These are phyloP conservation scores for Pararge aegeria DNA, from an alignment of 1,140 invertebrate species.

Conservation along the genomic window DNA sequence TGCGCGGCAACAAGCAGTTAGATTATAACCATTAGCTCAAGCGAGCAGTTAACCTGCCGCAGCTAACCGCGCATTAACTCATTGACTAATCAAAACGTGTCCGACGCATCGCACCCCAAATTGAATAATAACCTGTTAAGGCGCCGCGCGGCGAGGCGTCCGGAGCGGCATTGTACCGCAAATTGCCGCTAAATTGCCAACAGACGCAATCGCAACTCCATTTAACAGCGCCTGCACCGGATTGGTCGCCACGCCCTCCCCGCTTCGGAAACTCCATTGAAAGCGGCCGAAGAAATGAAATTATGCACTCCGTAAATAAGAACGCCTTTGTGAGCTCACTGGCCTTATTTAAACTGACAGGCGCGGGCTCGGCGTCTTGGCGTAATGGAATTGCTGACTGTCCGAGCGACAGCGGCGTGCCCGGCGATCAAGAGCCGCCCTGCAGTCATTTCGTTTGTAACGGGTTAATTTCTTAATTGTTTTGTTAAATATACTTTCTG, in stretches of 20 bases:
- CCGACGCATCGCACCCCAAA: conserved; percentile 67
- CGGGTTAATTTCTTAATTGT: conserved; percentile 14
- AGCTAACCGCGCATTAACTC: conserved; percentile 63
- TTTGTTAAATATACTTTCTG: no score
- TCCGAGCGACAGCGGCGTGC: conserved; percentile 21
- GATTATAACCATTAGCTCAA: conserved; percentile 29
- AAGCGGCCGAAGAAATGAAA: conserved; percentile 63
- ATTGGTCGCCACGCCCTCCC: conserved; percentile 65
- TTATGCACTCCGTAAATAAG: conserved; percentile 72
- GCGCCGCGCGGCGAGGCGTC: conserved; percentile 36
- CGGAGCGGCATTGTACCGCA: conserved; percentile 58
- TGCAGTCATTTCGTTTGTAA: conserved; percentile 14
- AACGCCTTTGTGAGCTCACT: conserved; percentile 55
- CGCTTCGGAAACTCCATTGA: conserved; percentile 38
- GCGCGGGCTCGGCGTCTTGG: conserved; percentile 30
- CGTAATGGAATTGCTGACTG: conserved; percentile 46
- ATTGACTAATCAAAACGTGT: conserved; percentile 70
- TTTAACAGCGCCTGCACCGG: conserved; percentile 65
- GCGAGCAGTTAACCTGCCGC: conserved; percentile 34
- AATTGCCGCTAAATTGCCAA: conserved; percentile 73
- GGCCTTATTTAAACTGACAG: conserved; percentile 58
- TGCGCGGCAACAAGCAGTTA: conserved; percentile 24
- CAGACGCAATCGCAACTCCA: conserved; percentile 64
- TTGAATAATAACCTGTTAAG: conserved; percentile 74
- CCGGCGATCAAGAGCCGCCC: conserved; percentile 9